Percentiles rank a stretch among this genome's conserved stretches.
phyloP scores from a whole-genome alignment of 2,113 vertebrate species.

The Cricetomys ansorgei region DNA sequence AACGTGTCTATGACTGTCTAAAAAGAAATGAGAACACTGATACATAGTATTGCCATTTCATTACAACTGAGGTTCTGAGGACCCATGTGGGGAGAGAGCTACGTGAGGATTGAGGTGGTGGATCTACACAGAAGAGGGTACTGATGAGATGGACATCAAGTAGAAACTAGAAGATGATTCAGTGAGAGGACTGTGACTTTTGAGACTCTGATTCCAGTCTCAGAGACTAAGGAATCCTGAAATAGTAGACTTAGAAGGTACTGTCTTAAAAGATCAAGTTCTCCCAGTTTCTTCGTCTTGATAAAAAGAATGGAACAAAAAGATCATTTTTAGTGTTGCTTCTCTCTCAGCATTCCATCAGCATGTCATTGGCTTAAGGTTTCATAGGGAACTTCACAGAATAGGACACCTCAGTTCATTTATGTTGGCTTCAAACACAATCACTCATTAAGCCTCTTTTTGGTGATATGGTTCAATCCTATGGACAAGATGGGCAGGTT shows the following conservation, averaged over 20 bases:
- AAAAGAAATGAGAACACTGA: not conserved
- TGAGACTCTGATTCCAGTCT: not conserved
- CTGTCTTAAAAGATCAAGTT: not conserved
- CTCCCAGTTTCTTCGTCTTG: not conserved
- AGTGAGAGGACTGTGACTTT: not conserved
- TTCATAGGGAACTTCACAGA: not conserved
- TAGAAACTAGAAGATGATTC: not conserved
- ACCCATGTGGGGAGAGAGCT: too few species aligned
- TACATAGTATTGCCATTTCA: not conserved
- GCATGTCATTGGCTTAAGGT: not conserved
- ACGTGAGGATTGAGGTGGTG: too few species aligned
- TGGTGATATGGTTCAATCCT: not conserved
- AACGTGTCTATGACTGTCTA: not conserved
- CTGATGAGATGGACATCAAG: not conserved
- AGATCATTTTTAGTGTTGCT: not conserved
- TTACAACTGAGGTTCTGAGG: not conserved
- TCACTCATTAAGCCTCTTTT: not conserved
- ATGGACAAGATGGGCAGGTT: not conserved
- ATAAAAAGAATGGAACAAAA: not conserved
- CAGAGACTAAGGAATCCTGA: not conserved
- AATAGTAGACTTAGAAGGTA: not conserved
- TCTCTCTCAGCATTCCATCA: not conserved
- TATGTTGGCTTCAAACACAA: not conserved
- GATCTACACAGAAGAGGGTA: not conserved
- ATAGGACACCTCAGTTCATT: not conserved